These are phyloP conservation scores for Dasyprocta punctata DNA, from an alignment of 2,113 vertebrate species.

Conservation along the genomic window DNA sequence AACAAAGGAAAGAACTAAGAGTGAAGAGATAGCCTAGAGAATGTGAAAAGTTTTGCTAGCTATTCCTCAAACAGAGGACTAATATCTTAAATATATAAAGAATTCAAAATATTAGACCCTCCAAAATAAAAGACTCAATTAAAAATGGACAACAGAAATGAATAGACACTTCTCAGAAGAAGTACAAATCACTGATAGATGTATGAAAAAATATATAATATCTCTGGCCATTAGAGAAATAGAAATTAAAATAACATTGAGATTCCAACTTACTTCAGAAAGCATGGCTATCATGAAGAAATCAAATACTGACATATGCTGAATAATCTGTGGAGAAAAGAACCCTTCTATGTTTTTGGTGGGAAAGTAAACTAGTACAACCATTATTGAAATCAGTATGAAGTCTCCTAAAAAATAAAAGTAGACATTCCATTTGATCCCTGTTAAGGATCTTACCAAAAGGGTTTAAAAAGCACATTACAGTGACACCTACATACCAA, in stretches of 20 bases:
- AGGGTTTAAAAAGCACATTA: not conserved
- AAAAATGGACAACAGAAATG: not conserved
- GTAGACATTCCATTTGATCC: not conserved
- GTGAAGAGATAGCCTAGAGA: not conserved
- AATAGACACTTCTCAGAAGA: not conserved
- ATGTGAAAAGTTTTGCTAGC: not conserved
- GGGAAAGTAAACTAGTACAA: not conserved
- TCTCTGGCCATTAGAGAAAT: not conserved
- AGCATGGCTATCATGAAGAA: not conserved
- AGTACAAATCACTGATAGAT: not conserved
- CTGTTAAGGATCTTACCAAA: not conserved
- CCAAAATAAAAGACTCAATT: not conserved
- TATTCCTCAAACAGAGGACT: not conserved
- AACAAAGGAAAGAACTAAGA: not conserved
- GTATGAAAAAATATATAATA: not conserved
- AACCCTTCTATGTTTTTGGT: not conserved
- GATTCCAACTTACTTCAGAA: not conserved
- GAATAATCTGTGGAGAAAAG: not conserved
- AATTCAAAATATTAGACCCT: not conserved
- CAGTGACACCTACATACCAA: not conserved
- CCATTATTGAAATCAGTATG: not conserved
- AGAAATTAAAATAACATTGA: not conserved
- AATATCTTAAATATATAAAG: not conserved
- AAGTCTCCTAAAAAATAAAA: not conserved
- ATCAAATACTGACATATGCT: not conserved